Base-by-base conservation (phyloP, 2,888 invertebrate species). In the Drosophila koepferae region DNA sequence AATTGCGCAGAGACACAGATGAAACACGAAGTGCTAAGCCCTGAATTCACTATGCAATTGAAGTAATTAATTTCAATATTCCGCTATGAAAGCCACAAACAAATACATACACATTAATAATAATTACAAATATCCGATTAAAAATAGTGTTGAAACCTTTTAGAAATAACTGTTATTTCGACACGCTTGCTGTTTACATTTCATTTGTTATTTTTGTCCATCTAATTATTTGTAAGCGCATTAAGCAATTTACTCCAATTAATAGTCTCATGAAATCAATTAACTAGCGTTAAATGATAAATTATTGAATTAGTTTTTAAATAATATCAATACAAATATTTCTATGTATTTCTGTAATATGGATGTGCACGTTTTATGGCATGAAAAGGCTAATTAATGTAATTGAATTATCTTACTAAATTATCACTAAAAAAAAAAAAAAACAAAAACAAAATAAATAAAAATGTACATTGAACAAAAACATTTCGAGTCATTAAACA, bases 311-410 rank as follows among this genome's bases (percentile, higher is more conserved):
- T 71, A 74, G 80, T 72, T 65, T 48, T 64, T 56, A 73, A 71
- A 44, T 23, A 61, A 44, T 61, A 56, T 44, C 40, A 46, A 51
- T 64, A 56, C 43, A 72, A 64, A 67, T 54, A 68, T 51, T 46
- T 77, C 66, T 75, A 48, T 63, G 40, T n/a, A 46, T 46, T 34
- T 58, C 20, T 44, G 43, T 58, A 44, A 51, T 58, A 43, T 56
- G 41, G 66, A 69, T 63, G 40, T 75, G 65, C 28, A 18, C 28
- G 41, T 41, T 55, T 64, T 55, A 34, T 60, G 59, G 43, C 72
- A 49, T 74, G 64, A 73, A 80, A 87, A 82, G 82, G 80, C 87
- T 84, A 87, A 85, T 87, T 80, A 85, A 81, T 81, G 72, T 85
- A 86, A 86, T 20, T 20, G 20, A 20, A 20, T 86, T 82, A 83